A percentile compares a stretch with the other conserved stretches of the same genome.
Evolutionary conservation across 2,113 vertebrate genomes (phyloP).

Genomic region (Accipiter cooperii): DNA sequence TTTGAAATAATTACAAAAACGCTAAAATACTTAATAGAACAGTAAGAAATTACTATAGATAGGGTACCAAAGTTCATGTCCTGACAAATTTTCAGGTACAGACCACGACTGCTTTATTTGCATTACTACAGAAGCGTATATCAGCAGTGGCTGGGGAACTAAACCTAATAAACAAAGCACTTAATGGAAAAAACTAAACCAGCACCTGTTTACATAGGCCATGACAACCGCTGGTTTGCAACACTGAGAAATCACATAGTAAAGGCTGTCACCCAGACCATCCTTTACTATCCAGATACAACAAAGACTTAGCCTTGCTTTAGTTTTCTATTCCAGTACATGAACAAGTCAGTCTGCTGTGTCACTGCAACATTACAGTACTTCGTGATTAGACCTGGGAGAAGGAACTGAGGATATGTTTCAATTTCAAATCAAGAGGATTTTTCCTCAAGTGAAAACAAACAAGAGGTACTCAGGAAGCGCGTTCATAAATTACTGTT

Average conservation of each 20-base stretch:
- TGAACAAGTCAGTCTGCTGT: not conserved
- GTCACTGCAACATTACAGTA: accelerated
- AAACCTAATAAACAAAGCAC: not conserved
- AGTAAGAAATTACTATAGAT: not conserved
- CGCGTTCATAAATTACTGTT: not conserved
- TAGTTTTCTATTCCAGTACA: not conserved
- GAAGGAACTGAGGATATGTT: not conserved
- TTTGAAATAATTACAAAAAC: not conserved
- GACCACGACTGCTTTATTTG: not conserved
- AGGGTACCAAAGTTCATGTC: not conserved
- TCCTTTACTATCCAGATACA: not conserved
- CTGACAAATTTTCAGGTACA: not conserved
- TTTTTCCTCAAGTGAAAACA: not conserved
- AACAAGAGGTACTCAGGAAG: not conserved
- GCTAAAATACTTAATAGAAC: not conserved
- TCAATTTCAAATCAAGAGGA: not conserved
- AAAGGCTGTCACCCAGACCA: not conserved
- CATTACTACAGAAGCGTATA: not conserved
- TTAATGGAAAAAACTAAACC: not conserved
- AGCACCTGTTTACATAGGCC: not conserved
- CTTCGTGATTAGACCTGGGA: not conserved
- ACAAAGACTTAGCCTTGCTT: not conserved
- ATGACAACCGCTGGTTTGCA: not conserved
- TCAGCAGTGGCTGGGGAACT: not conserved
- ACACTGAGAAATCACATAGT: not conserved